Evolutionary conservation across 30 jellyfish, hydroid and myxozoan species (phyloP), one percentile per base, ranked within the genome.

Genomic region (Cassiopea andromeda): DNA sequence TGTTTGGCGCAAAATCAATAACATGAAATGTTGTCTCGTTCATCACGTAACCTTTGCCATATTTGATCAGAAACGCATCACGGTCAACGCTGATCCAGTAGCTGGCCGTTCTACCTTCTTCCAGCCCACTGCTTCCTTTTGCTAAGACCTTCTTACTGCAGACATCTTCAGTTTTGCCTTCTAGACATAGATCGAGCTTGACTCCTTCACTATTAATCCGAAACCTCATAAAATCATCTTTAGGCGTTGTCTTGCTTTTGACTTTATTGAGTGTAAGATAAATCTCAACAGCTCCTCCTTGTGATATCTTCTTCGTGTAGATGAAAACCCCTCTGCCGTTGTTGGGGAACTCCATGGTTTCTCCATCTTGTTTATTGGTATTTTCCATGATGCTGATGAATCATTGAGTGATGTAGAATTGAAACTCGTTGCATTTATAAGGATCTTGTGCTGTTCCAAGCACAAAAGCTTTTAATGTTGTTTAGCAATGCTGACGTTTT

Each of bases 81-180:
- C 91, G 86, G 48, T 83, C 91, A 49, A 60, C 54, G 61, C 91
- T 83, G 60, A 38, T 38, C 91, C 91, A 83, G 48, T 83, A 83
- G 49, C 81, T 67, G 9, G 71, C 91, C 91, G 27, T 58, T 17
- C 8, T 80, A 7, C 58, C 66, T 58, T 80, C 66, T 46, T 75
- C 60, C 19, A 75, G 7, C 43, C 69, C 66, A 8, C 15, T 75
- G 19, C 48, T 75, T 44, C 43, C 43, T 1, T 6, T 17, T 17
- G 73, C 19, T 61, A 3, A 3, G 73, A 3, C 73, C 27, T 61
- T 27, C 19, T 8, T 27, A 2, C 7, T 61, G 2, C 2, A 13
- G 2, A 64, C 15, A 10, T 54, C 12, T 54, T 54, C 10, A 27
- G 27, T n/a, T 1, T 14, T 61, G 19, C 73, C 73, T 4, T 13